Conservation (phyloP, 2,113 vertebrate species). For the Toxotes chatareus region DNA sequence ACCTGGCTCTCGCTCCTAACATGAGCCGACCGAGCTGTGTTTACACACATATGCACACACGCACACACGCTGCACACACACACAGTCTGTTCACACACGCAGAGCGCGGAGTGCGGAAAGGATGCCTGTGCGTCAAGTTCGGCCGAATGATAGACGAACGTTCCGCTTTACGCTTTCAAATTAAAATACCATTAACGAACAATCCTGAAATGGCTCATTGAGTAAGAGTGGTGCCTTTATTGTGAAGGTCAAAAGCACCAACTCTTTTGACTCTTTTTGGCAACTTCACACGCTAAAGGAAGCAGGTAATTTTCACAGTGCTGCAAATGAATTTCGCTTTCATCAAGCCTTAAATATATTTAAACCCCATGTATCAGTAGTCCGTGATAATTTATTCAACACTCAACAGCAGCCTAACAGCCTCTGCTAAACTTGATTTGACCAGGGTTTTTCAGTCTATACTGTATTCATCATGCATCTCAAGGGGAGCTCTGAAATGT, state of each 20-base stretch:
- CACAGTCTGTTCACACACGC: conserved; percentile 5
- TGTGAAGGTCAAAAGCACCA: conserved; percentile 28
- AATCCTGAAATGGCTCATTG: fast-evolving
- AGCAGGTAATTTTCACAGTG: neutral
- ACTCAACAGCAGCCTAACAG: neutral
- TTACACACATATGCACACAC: conserved; percentile 53
- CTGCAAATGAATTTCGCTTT: conserved; percentile 3
- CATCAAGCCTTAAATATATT: neutral
- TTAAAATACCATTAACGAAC: conserved; percentile 5
- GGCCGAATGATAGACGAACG: neutral
- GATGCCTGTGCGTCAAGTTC: conserved; percentile 25
- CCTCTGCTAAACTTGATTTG: neutral
- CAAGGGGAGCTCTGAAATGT: conserved; percentile 56
- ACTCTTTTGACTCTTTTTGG: neutral
- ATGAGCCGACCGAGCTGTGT: conserved; percentile 65
- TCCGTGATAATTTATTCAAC: neutral
- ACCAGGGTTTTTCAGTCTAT: conserved; percentile 2
- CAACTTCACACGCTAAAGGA: neutral
- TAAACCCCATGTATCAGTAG: neutral
- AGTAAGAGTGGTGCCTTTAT: conserved; percentile 31
- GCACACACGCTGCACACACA: conserved; percentile 18
- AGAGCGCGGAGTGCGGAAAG: conserved; percentile 27
- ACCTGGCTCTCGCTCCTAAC: conserved; percentile 54
- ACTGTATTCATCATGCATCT: conserved; percentile 35
- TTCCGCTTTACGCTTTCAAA: conserved; percentile 43